Conservation (phyloP, 2,888 invertebrate genomes). For the Cyclophora punctaria region DNA sequence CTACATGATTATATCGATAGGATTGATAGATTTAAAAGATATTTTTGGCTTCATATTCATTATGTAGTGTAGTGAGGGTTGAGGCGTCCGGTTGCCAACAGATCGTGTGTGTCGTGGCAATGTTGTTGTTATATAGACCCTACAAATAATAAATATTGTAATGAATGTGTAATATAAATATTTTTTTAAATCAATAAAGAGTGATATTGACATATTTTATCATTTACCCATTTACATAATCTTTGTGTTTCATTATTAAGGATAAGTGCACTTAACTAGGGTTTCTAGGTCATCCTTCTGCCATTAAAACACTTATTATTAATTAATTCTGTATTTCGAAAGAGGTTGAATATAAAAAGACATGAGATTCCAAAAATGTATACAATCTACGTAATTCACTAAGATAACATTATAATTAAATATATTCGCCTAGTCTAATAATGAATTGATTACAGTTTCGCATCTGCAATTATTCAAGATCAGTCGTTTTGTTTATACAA, state of each 20-base stretch:
- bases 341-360: constrained; percentile 25
- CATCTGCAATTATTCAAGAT: constrained; percentile 4
- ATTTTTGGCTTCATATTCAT: constrained; percentile 62
- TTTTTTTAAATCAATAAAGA: constrained; percentile 75
- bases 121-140: constrained; percentile 65
- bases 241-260: too few species aligned
- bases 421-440: not conserved
- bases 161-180: constrained; percentile 73
- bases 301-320: too few species aligned
- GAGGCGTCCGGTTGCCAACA: constrained; percentile 32
- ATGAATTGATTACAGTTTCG: not conserved
- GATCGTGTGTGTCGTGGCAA: constrained; percentile 41
- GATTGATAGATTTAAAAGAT: constrained; percentile 49
- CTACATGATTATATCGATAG: constrained; percentile 31
- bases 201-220: constrained; percentile 55
- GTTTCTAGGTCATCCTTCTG: too few species aligned
- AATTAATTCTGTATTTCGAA: constrained; percentile 18
- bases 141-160: constrained; percentile 43
- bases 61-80: constrained; percentile 32
- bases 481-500: constrained; percentile 9
- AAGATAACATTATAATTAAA: not conserved
- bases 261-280: too few species aligned
- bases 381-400: constrained; percentile 6
- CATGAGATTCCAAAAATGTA: constrained; percentile 30
- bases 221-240: too few species aligned